Percentiles rank a stretch among this genome's conserved stretches.
Evolutionary conservation across 2,797 vertebrate genomes (phyloP).

Genomic region (Garrulus glandarius): DNA sequence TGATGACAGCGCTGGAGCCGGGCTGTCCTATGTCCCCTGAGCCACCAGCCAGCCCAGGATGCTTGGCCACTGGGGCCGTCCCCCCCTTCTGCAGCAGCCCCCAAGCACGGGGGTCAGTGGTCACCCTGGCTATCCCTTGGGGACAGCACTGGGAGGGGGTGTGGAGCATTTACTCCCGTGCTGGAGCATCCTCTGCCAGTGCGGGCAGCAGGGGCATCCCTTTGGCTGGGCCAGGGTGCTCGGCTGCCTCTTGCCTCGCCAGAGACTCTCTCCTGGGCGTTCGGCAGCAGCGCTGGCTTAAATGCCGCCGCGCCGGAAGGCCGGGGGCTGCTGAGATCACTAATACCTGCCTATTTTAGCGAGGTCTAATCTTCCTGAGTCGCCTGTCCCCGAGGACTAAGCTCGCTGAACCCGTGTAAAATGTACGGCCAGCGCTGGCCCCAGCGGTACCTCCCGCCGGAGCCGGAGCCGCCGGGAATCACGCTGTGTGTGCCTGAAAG

Average conservation of each 20-base stretch:
- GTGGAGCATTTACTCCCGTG: neutral
- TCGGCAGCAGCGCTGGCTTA: neutral
- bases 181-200: neutral
- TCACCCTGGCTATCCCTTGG: no score
- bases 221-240: neutral
- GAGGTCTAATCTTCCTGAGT: slow-evolving; percentile 58
- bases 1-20: fast-evolving
- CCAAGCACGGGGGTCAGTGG: fast-evolving
- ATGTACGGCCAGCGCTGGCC: neutral
- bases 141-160: neutral
- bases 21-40: neutral
- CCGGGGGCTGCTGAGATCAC: slow-evolving; percentile 41
- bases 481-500: slow-evolving; percentile 28
- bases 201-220: neutral
- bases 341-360: slow-evolving; percentile 70
- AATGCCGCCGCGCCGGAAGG: neutral
- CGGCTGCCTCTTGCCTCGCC: neutral
- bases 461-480: neutral
- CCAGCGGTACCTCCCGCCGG: neutral
- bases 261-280: neutral
- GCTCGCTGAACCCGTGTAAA: slow-evolving; percentile 54
- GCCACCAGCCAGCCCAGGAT: neutral
- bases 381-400: slow-evolving; percentile 57
- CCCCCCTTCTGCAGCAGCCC: neutral
- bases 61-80: fast-evolving